Base-by-base conservation (phyloP, 2,797 vertebrate species). In the Tragelaphus oryx region DNA sequence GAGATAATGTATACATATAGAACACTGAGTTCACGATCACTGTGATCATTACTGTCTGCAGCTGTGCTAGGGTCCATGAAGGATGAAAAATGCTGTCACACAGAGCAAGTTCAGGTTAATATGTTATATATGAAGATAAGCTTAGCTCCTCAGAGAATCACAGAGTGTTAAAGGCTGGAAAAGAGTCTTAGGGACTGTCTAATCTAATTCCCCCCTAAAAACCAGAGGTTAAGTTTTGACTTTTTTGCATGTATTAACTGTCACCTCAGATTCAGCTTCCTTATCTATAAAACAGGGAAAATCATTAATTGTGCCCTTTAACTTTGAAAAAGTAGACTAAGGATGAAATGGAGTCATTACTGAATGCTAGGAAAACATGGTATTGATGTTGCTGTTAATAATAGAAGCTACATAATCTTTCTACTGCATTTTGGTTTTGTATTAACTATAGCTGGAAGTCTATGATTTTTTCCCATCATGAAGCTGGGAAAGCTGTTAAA, bases 401-500 rank as follows among this genome's bases (percentile, higher is more conserved):
- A 22, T 50, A 94, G 60, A 26, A 85, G 16, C 37, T 62, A 7
- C 6, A 33, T 80, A 60, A 75, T 83, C 55, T 94, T 95, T 22
- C 54, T 91, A 44, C 79, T 82, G 8, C 55, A 62, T 91, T 95
- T 95, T 93, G 37, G 24, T 80, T 95, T 95, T 83, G 57, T 93
- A 68, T 90, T 96, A 93, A 92, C 91, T 91, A 46, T 55, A 89
- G 46, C 26, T 93, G 60, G 3, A 84, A 94, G 28, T 55, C 59
- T 92, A 1, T 81, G 71, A 60, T 68, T 60, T 91, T 78, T 26
- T 7, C 37, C 71, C 6, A 6, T 92, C 48, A 88, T 48, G 86
- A 91, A 80, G 30, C 81, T 50, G 71, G 44, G 75, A 75, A 93
- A 95, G 82, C 94, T 85, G 33, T 81, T 95, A 85, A 96, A 93